phyloP scores from a whole-genome alignment of 2,797 vertebrate genomes.

The Diceros bicornis region DNA sequence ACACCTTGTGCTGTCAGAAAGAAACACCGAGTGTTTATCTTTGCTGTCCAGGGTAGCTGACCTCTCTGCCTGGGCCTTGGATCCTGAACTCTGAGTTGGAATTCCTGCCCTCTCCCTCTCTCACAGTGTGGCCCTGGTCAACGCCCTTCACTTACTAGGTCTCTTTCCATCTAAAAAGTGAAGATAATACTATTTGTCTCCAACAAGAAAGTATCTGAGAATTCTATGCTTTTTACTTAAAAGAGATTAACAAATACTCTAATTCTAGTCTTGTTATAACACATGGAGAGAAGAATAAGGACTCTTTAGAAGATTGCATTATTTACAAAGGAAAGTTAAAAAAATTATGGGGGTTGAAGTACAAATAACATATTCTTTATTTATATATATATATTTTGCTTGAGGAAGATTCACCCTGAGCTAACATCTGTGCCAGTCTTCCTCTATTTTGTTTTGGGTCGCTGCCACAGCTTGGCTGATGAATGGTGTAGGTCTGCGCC shows the following conservation, averaged over 20 bases:
- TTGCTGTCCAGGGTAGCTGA: background rate
- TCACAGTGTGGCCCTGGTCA: background rate
- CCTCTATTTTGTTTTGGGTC: too few relatives aligned
- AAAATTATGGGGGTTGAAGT: background rate
- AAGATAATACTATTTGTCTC: background rate
- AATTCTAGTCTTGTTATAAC: conserved; percentile 33
- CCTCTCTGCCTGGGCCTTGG: background rate
- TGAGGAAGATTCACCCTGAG: too few relatives aligned
- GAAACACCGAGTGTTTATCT: background rate
- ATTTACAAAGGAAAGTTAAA: conserved; percentile 19
- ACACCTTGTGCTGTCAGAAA: background rate
- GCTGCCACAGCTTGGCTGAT: too few relatives aligned
- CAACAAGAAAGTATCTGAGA: background rate
- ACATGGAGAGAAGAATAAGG: conserved; percentile 40
- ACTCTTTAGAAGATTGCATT: background rate
- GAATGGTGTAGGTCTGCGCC: too few relatives aligned
- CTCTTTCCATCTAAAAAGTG: conserved; percentile 41
- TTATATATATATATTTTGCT: background rate
- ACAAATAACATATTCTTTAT: background rate
- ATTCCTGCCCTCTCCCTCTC: background rate
- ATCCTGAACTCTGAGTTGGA: background rate
- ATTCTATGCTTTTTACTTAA: background rate
- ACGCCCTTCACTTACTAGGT: background rate
- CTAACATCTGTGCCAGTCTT: too few relatives aligned
- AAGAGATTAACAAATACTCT: background rate